Base-by-base conservation (phyloP, 2,888 invertebrate species). In the Drosophila affinis region DNA sequence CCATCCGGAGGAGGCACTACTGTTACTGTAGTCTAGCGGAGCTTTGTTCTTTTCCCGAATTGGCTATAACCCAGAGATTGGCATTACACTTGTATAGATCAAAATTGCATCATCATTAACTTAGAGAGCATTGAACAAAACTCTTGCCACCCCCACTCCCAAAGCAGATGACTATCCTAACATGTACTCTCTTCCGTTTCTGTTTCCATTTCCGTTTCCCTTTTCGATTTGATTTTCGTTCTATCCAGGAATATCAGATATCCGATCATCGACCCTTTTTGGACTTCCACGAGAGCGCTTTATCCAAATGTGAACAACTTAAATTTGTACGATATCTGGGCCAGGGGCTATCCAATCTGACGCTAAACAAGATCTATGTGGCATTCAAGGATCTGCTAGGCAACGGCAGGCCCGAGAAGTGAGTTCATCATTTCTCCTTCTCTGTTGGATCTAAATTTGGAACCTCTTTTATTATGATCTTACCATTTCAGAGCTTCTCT, bases 201-300 rank as follows among this genome's bases (percentile, higher is more conserved):
- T 5, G 34, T 34, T 34, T 34, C 34, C 5, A 53, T n/a, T 29
- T 47, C 65, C 64, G n/a, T 39, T 64, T 29, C n/a, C 27, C 7
- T n/a, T 51, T 64, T 52, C 9, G 10, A 24, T 54, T 60, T 47
- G 24, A 21, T 24, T 24, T 51, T 27, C 32, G n/a, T 49, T 29
- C 5, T 39, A 53, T 65, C 56, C 67, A 92, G 92, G 92, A 91
- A 90, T 92, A 92, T 90, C 90, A 91, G 87, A 89, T 92, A 84
- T 90, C 91, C 87, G 92, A 92, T 90, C 92, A 92, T 90, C 86
- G 92, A 90, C 91, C 92, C 89, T 92, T 92, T 91, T 90, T 92
- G 91, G 92, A 92, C 89, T 91, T 92, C 89, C 91, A 92, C 89
- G 92, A 92, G 82, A 92, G 91, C 86, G 92, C 91, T 73, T 78